Evolutionary conservation across 2,113 vertebrate genomes (phyloP), one percentile per base, ranked within the genome.

Genomic region (Halichoeres trimaculatus): DNA sequence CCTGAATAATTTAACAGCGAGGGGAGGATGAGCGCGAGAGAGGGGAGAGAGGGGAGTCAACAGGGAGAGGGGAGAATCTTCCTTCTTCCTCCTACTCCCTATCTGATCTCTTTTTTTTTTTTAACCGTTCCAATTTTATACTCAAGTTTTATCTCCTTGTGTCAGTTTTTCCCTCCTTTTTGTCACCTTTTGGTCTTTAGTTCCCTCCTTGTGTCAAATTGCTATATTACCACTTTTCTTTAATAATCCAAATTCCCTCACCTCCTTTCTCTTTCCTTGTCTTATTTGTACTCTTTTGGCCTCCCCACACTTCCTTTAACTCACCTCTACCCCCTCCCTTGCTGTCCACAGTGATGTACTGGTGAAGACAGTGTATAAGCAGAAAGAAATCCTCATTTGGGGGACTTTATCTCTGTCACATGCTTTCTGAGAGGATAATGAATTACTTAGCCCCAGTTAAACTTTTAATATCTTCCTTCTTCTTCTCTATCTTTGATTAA

Each of bases 1-100:
- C 92, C 91, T 95, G 93, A 95, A 95, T 96, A 95, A 96, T 96
- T 95, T 93, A 95, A 88, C 88, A 94, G 92, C 22, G 79, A 81
- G 79, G 69, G 77, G 71, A 82, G 61, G 74, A 30, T 51, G 73
- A 69, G 84, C n/a, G 75, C 78, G 43, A 24, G 57, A 26, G 76
- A 22, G 30, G 8, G 57, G 43, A 38, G 47, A 64, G 75, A 84
- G 71, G 71, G 53, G 72, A 38, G 74, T 81, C 36, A 45, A 65
- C 59, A 68, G 69, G 45, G 50, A 55, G 70, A 57, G 72, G 58
- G 40, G 70, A 80, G 36, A 55, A 51, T 51, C 36, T 54, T 36
- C 43, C 60, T 61, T 26, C 23, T 14, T 47, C 30, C 11, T 54
- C 20, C 14, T 12, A 20, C 35, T 67, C 55, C 41, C 19, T 1